Evolutionary conservation across 2,888 invertebrate genomes (phyloP), one percentile per base, ranked within the genome.

Genomic region (Eurois occulta): DNA sequence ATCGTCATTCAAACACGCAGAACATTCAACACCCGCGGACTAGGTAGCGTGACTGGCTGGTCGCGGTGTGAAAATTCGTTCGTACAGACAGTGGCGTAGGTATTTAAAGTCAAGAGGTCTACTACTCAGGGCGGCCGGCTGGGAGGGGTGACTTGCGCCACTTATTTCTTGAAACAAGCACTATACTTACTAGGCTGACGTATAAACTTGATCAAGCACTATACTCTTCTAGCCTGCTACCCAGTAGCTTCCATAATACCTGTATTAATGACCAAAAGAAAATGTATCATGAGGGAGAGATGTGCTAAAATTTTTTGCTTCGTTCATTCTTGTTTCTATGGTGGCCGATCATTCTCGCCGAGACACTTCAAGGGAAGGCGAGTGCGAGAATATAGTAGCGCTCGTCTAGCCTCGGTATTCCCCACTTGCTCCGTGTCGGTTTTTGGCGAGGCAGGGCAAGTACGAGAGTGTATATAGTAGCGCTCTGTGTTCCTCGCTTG

Each of bases 11-110:
- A 38, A 52, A 38, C 4, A 18, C 28, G 21, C 32, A 48, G 48
- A 77, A 16, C 77, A 77, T 77, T 48, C 21, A 46, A 60, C 35
- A 60, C n/a, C 5, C 6, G 38, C 28, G 16, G 32, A 55, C n/a
- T n/a, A 48, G 7, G 10, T 35, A 72, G 24, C 6, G 28, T 35
- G 46, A 46, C 46, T 72, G 46, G 72, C 28, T 28, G 16, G n/a
- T n/a, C 5, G 35, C 24, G 16, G 16, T 28, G 8, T 16, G 28
- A 6, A 8, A 16, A 7, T 28, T 28, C 7, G 21, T 28, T 28
- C 7, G 21, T 28, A 67, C 21, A 28, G 10, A 21, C 28, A 28
- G 28, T 35, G 6, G 32, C 24, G 4, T 60, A 32, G 21, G 11
- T 35, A 62, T 62, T 60, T 35, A 35, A 35, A 35, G 4, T 21